Evolutionary conservation across 1,140 invertebrate species (phyloP).

Genomic region (Drosophila quadrilineata): DNA sequence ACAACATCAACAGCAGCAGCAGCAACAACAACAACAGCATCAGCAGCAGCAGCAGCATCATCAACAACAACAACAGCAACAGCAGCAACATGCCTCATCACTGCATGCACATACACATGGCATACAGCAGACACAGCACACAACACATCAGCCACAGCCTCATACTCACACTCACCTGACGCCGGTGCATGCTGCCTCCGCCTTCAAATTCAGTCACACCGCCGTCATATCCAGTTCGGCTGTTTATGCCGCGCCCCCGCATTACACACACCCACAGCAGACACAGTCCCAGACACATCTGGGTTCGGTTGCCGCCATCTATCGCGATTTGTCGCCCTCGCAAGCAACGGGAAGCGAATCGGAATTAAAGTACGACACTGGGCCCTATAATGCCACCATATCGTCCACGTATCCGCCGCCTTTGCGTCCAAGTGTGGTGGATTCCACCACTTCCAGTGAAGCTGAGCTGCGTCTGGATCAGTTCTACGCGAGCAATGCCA

Average conservation of each 20-base stretch:
- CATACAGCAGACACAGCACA: constrained; percentile 40
- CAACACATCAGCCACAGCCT: constrained; percentile 45
- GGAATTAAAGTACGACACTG: constrained; percentile 73
- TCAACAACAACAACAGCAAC: constrained; percentile 43
- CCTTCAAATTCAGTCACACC: constrained; percentile 73
- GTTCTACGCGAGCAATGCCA: constrained; percentile 71
- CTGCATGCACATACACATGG: constrained; percentile 48
- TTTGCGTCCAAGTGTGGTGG: constrained; percentile 63
- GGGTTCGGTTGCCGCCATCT: constrained; percentile 28
- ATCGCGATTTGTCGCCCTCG: constrained; percentile 55
- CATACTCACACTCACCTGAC: constrained; percentile 58
- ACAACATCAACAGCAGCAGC: constrained; percentile 48
- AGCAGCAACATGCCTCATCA: constrained; percentile 46
- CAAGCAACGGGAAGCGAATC: constrained; percentile 33
- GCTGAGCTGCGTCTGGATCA: constrained; percentile 68
- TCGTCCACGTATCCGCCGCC: constrained; percentile 66
- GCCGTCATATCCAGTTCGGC: constrained; percentile 68
- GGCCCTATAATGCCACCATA: constrained; percentile 73
- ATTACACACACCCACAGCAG: constrained; percentile 61
- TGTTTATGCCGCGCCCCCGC: constrained; percentile 56
- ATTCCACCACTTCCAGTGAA: constrained; percentile 74
- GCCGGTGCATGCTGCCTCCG: constrained; percentile 55
- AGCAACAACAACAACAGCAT: constrained; percentile 54
- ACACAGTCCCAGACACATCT: constrained; percentile 43
- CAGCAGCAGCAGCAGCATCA: constrained; percentile 38